A percentile compares a stretch with the other conserved stretches of the same genome.
Evolutionary conservation across 2,113 vertebrate species (phyloP).

Genomic region (Tragelaphus buxtoni): DNA sequence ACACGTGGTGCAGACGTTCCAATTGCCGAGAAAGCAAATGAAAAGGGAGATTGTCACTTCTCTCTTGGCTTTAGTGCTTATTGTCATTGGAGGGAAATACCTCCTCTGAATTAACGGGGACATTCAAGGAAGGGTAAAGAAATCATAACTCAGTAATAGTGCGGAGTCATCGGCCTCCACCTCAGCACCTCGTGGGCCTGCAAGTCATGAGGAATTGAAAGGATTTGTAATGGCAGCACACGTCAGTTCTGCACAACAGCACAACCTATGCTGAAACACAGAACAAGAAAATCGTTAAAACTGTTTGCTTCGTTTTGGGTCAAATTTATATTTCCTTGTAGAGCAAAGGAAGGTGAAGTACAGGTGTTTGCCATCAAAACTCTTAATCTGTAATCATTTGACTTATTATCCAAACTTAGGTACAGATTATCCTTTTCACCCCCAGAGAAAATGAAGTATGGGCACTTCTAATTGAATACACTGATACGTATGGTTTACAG

Average conservation of each 20-base stretch:
- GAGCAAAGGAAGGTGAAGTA: neutral
- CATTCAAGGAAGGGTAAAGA: neutral
- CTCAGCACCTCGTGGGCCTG: neutral
- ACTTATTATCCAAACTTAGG: neutral
- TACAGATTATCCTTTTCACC: neutral
- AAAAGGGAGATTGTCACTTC: neutral
- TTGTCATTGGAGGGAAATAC: neutral
- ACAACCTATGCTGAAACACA: neutral
- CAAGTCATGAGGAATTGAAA: neutral
- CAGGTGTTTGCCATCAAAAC: neutral
- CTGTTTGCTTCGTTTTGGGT: neutral
- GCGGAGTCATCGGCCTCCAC: neutral
- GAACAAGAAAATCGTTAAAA: neutral
- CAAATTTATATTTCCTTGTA: neutral
- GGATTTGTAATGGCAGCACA: neutral
- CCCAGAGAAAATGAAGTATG: neutral
- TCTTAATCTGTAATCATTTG: neutral
- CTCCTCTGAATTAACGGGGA: neutral
- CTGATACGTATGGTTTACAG: neutral
- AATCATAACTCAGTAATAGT: accelerated
- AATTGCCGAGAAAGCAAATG: neutral
- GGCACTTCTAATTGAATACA: neutral
- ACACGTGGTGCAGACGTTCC: neutral
- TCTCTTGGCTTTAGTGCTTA: neutral
- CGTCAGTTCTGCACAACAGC: neutral